A percentile compares a stretch with the other conserved stretches of the same genome.
These are phyloP conservation scores for Serinus canaria DNA, from an alignment of 2,113 vertebrate genomes.

Conservation along the genomic window DNA sequence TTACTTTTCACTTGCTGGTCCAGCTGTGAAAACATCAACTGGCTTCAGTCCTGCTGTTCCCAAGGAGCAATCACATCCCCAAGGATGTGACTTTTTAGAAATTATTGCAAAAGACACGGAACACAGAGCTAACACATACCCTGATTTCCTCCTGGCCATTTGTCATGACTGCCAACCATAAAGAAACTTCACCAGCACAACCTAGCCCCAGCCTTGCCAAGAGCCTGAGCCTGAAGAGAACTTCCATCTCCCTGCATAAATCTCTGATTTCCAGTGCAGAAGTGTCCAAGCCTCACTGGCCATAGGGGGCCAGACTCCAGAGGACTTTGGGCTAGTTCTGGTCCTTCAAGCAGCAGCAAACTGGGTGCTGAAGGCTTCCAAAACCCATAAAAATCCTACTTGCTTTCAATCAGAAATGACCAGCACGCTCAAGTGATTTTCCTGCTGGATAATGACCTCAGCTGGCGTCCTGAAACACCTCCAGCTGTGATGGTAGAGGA, in stretches of 20 bases:
- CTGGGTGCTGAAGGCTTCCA: neutral
- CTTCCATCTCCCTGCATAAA: neutral
- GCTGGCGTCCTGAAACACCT: neutral
- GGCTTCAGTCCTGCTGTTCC: neutral
- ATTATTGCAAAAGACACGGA: neutral
- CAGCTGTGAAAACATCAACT: neutral
- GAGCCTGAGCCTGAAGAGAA: neutral
- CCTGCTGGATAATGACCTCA: neutral
- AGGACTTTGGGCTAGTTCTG: neutral
- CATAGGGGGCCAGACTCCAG: neutral
- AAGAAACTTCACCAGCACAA: neutral
- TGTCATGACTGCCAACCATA: neutral
- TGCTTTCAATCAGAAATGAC: neutral
- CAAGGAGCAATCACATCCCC: neutral
- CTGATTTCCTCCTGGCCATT: neutral
- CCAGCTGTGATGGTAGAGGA: neutral
- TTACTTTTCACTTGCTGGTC: neutral
- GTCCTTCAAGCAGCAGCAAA: neutral
- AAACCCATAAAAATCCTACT: neutral
- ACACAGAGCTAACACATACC: neutral
- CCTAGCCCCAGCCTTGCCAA: neutral
- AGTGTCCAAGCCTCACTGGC: rapidly evolving
- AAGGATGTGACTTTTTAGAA: neutral
- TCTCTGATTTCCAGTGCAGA: neutral
- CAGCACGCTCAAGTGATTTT: neutral